These are phyloP conservation scores for Pheosia gnoma DNA, from an alignment of 2,888 invertebrate species.

Conservation along the genomic window DNA sequence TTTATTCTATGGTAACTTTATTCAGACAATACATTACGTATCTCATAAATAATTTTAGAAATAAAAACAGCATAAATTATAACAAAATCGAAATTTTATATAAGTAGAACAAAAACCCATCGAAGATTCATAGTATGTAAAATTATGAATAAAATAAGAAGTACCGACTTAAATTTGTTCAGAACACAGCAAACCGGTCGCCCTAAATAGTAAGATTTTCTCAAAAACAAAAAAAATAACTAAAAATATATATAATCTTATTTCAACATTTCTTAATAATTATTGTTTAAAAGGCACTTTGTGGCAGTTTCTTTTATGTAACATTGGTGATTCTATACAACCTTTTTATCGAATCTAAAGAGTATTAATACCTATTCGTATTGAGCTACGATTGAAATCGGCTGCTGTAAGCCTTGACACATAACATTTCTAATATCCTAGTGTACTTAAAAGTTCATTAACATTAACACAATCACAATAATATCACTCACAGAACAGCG, in stretches of 20 bases:
- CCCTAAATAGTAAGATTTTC: conserved; percentile 45
- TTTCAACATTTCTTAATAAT: conserved; percentile 52
- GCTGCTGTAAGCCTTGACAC: conserved; percentile 34
- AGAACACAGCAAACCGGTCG: conserved; percentile 76
- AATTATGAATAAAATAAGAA: conserved; percentile 44
- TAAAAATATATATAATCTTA: conserved; percentile 46
- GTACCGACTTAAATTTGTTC: conserved; percentile 48
- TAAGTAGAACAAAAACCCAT: conserved; percentile 40
- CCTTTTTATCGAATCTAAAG: conserved; percentile 66
- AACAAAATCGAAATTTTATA: conserved; percentile 40
- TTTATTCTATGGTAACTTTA: conserved; percentile 80
- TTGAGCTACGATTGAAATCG: conserved; percentile 42
- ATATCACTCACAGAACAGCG: conserved; percentile 79
- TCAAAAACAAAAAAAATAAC: conserved; percentile 33
- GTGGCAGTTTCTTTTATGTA: conserved; percentile 79
- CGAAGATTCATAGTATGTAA: conserved; percentile 35
- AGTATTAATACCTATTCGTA: conserved; percentile 65
- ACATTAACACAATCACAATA: conserved; percentile 79
- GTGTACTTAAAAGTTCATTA: conserved; percentile 76
- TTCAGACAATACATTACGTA: conserved; percentile 68
- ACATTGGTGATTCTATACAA: conserved; percentile 63
- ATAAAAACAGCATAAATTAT: conserved; percentile 68
- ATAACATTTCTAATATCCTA: conserved; percentile 65
- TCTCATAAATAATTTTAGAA: conserved; percentile 77
- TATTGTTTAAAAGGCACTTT: conserved; percentile 80